Conservation (phyloP, 2,888 invertebrate genomes). For the Galerucella nymphaeae region DNA sequence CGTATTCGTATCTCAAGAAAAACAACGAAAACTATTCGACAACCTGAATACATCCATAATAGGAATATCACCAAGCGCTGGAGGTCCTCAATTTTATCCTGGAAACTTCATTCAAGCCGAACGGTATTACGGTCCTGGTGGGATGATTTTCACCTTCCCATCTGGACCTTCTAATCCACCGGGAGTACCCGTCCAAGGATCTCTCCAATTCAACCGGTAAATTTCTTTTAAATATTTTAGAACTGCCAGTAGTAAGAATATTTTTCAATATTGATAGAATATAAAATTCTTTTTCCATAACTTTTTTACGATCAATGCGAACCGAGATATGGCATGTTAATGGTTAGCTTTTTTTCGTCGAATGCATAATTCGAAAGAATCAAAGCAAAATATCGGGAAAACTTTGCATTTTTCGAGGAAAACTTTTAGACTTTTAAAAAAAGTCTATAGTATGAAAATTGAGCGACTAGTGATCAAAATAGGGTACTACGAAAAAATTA, state of each 20-base stretch:
- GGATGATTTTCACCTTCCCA: conserved; percentile 45
- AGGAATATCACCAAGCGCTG: conserved; percentile 36
- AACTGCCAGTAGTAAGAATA: neutral
- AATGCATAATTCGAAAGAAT: too few species aligned
- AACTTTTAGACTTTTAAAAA: too few species aligned
- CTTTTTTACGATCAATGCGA: too few species aligned
- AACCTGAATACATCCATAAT: conserved; percentile 50
- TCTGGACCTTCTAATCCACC: conserved; percentile 19
- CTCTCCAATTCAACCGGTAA: conserved; percentile 9
- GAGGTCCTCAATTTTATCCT: conserved; percentile 5
- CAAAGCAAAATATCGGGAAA: too few species aligned
- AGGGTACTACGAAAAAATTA: too few species aligned
- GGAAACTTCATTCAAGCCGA: conserved; percentile 39
- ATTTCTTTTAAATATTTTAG: neutral
- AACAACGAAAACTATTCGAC: conserved; percentile 52
- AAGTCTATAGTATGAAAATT: too few species aligned
- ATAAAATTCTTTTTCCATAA: too few species aligned
- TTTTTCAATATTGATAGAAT: too few species aligned
- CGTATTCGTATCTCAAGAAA: conserved; percentile 52
- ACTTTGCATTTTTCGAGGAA: too few species aligned
- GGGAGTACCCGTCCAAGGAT: neutral
- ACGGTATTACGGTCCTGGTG: conserved; percentile 43
- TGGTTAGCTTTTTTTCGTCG: too few species aligned
- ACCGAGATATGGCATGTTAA: too few species aligned
- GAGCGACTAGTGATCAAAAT: too few species aligned